Base-by-base conservation (phyloP, 2,888 invertebrate species). In the Apamea epomidion region DNA sequence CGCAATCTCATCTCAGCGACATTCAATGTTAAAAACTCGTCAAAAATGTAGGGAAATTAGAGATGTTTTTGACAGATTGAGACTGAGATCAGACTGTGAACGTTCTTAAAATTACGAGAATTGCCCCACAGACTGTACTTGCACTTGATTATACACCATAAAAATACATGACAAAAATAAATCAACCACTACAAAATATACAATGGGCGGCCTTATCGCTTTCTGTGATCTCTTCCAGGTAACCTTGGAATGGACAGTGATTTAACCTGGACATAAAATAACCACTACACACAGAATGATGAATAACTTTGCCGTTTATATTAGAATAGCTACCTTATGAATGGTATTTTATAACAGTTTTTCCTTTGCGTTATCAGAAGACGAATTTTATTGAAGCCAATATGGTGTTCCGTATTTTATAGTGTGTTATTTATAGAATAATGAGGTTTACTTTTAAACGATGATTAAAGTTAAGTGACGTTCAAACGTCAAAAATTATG, bases 341-440 rank as follows among this genome's bases (percentile, higher is more conserved):
- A 58, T 37, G 18, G 29, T n/a, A 25, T 18, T 80, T 58, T 60
- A 32, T 62, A 25, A 58, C 18, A 51, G 64, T 29, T 60, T 81
- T 45, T 62, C 51, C 62, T 62, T 48, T 25, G 3, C 10, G 62
- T 37, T 81, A 81, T 69, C 74, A 60, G 68, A 51, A 21, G 12
- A 12, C n/a, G 14, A 5, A 74, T 74, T 8, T 68, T 69, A 74
- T 68, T 51, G 18, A 62, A 54, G 14, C 21, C 45, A 45, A 21
- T 62, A 16, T n/a, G n/a, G 25, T 42, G 21, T 32, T 42, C 12
- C 8, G 7, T 68, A 32, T 72, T 32, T 37, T 45, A 8, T 3
- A 32, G 29, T 16, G 5, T 32, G 10, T 25, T 78, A 68, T 37
- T 29, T 42, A 45, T 42, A 54, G 42, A 51, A 42, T 8, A 12